These are phyloP conservation scores for Limenitis camilla DNA, from an alignment of 2,888 invertebrate genomes.

Conservation along the genomic window DNA sequence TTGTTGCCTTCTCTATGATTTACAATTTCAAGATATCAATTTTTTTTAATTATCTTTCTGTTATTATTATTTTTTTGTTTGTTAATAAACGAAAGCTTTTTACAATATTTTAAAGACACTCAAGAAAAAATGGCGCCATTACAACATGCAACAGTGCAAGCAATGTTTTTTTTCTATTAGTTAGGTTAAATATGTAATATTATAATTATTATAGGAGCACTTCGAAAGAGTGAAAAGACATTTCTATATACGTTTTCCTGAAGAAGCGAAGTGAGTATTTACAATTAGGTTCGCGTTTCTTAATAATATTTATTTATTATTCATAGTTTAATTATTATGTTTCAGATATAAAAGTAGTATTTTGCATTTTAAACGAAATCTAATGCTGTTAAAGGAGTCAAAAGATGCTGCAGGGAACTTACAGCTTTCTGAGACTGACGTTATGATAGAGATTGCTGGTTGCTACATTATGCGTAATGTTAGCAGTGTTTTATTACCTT, in stretches of 20 bases:
- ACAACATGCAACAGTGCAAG: background rate
- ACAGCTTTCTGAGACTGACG: slow-evolving; percentile 40
- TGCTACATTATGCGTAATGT: slow-evolving; percentile 60
- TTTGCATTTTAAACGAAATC: slow-evolving; percentile 48
- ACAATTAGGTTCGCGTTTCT: background rate
- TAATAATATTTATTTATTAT: background rate
- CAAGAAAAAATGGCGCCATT: too few species aligned
- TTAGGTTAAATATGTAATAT: too few species aligned
- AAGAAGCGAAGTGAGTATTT: slow-evolving; percentile 37
- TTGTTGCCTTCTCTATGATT: too few species aligned
- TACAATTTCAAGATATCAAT: too few species aligned
- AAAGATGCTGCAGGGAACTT: slow-evolving; percentile 36
- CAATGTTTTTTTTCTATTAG: too few species aligned
- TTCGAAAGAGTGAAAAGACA: slow-evolving; percentile 37
- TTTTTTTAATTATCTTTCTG: too few species aligned
- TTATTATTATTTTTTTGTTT: too few species aligned
- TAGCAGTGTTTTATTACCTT: slow-evolving; percentile 16
- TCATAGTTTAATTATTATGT: too few species aligned
- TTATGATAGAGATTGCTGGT: slow-evolving; percentile 52
- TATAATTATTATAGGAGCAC: slow-evolving; percentile 29
- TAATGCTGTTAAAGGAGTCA: slow-evolving; percentile 45
- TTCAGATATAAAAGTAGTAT: slow-evolving; percentile 55
- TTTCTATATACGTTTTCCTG: slow-evolving; percentile 35
- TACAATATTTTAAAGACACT: slow-evolving; percentile 27
- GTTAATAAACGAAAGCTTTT: slow-evolving; percentile 32